A percentile compares a stretch with the other conserved stretches of the same genome.
Conservation (phyloP, 2,113 vertebrate species). For the Kryptolebias marmoratus region DNA sequence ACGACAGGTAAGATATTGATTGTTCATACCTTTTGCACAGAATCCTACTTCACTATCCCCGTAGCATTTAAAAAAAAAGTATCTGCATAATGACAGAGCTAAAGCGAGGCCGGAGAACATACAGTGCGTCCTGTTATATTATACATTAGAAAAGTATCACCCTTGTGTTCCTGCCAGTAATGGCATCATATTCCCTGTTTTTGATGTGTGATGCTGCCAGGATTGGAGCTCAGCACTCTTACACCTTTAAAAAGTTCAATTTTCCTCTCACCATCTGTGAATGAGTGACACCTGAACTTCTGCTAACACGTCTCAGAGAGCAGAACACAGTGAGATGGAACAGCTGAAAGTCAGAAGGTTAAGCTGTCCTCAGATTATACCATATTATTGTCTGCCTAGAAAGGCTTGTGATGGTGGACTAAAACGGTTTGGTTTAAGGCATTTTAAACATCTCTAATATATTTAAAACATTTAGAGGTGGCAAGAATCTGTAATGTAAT, state of each 20-base stretch:
- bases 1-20: too few relatives aligned
- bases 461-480: too few relatives aligned
- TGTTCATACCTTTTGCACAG: too few relatives aligned
- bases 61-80: too few relatives aligned
- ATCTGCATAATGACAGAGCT: too few relatives aligned
- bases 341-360: conserved; percentile 1
- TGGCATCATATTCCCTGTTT: background rate
- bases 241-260: conserved; percentile 4
- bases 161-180: background rate
- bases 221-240: conserved; percentile 1
- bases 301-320: background rate
- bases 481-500: too few relatives aligned
- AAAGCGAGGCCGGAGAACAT: background rate
- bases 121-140: background rate
- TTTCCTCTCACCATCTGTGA: conserved; percentile 9
- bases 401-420: too few relatives aligned
- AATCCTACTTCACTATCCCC: too few relatives aligned
- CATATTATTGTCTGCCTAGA: too few relatives aligned
- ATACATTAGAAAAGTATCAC: background rate
- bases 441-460: too few relatives aligned
- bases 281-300: conserved; percentile 35
- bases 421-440: too few relatives aligned
- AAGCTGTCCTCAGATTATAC: too few relatives aligned
- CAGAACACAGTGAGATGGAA: background rate
- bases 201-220: background rate